Percentiles rank a stretch among this genome's conserved stretches.
phyloP scores from a whole-genome alignment of 2,113 vertebrate genomes.

The Nothocercus nigrocapillus region DNA sequence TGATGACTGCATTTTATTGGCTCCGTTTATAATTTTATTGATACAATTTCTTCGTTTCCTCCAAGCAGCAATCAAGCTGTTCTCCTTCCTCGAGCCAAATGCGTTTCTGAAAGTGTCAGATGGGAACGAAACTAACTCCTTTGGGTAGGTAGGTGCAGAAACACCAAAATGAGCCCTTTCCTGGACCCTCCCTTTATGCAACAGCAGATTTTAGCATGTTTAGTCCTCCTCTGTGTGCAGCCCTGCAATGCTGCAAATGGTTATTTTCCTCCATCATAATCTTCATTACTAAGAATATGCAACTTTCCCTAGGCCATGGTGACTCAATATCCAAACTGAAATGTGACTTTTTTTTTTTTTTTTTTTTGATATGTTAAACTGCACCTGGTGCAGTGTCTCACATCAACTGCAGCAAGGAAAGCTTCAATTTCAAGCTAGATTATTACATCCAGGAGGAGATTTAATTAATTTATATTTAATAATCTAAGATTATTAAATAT shows the following conservation, averaged over 20 bases:
- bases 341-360: background rate
- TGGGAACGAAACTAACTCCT: background rate
- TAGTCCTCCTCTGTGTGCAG: rapidly evolving
- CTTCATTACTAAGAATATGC: background rate
- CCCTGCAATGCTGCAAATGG: rapidly evolving
- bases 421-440: background rate
- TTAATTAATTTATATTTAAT: too few species aligned
- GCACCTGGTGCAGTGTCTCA: background rate
- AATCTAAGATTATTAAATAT: too few species aligned
- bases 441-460: background rate
- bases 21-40: conserved; percentile 29
- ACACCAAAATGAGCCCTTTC: background rate
- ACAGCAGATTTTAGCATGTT: rapidly evolving
- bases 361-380: background rate
- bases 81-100: background rate
- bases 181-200: background rate
- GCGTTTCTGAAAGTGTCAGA: background rate
- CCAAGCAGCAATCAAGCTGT: background rate
- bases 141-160: background rate
- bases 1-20: conserved; percentile 44
- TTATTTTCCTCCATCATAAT: background rate
- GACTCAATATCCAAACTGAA: background rate
- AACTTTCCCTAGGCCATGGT: background rate
- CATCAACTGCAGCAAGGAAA: background rate
- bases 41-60: background rate